Evolutionary conservation across 1,140 invertebrate genomes (phyloP), one percentile per base, ranked within the genome.

Genomic region (Zophobas atratus): DNA sequence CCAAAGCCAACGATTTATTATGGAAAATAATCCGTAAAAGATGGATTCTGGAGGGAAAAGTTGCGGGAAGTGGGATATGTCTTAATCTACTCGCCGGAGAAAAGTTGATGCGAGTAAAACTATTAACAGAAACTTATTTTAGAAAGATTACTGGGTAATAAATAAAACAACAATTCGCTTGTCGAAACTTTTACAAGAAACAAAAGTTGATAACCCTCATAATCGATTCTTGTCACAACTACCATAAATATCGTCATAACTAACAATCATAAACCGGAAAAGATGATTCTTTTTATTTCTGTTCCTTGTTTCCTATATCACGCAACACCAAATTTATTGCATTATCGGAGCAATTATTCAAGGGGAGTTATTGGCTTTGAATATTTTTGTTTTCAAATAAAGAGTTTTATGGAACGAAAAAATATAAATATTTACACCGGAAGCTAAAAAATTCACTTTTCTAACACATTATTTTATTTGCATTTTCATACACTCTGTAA

Each of bases 91-190:
- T 20, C 49, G 49, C 49, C 6, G 33, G 6, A 39, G 41, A 48
- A 48, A 71, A 71, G 46, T 72, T 48, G 35, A 51, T 20, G n/a
- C 34, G 35, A 60, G 38, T 34, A 49, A 72, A 72, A 72, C 70
- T 72, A 72, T 72, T 72, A 72, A n/a, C 43, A 34, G 48, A 71
- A 71, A 71, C 8, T 71, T 71, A 71, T 71, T 71, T 51, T 51
- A 32, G 43, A 71, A 71, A 71, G 67, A 71, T 72, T 72, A 51
- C 46, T 35, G 46, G 20, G 70, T 72, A 72, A 72, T 72, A 72
- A 72, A 72, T 72, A 72, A 72, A 72, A 72, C 70, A 72, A 72
- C 70, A 71, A 71, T 72, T 49, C 70, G 33, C 67, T 49, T 72
- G 70, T 72, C 70, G 70, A 72, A 72, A 72, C 43, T 49, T 72